A percentile compares a stretch with the other conserved stretches of the same genome.
Conservation (phyloP, 2,888 invertebrate species). For the Aplocera efformata region DNA sequence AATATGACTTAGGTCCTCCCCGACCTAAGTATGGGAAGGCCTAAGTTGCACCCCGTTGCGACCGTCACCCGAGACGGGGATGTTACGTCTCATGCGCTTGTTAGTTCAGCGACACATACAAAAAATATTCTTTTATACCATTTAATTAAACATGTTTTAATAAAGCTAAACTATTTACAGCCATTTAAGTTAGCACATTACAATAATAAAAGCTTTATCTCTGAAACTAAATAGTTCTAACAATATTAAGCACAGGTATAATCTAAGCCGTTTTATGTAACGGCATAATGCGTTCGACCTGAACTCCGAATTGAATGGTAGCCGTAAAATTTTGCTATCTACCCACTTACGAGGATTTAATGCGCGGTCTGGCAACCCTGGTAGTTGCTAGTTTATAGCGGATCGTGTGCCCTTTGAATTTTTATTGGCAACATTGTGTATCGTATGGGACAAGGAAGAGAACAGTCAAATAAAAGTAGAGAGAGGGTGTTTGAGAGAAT, state of each 20-base stretch:
- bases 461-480: background rate
- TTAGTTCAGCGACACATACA: no score
- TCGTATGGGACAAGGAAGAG: background rate
- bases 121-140: no score
- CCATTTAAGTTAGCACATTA: no score
- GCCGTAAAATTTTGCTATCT: constrained; percentile 27
- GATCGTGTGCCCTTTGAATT: constrained; percentile 2
- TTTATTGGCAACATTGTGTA: background rate
- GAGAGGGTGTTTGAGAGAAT: background rate
- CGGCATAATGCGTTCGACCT: constrained; percentile 20
- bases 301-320: constrained; percentile 25
- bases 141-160: no score
- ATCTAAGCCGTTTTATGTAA: constrained; percentile 17
- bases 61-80: no score
- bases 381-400: constrained; percentile 7
- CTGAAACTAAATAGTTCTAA: constrained; percentile 1
- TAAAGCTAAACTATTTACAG: no score
- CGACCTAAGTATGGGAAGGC: no score
- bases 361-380: constrained; percentile 12
- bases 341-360: constrained; percentile 23
- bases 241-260: constrained; percentile 13
- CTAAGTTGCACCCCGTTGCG: no score
- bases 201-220: no score
- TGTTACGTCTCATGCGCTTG: no score
- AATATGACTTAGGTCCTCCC: no score